These are phyloP conservation scores for Macrophya annulata DNA, from an alignment of 2,888 invertebrate species.

Conservation along the genomic window DNA sequence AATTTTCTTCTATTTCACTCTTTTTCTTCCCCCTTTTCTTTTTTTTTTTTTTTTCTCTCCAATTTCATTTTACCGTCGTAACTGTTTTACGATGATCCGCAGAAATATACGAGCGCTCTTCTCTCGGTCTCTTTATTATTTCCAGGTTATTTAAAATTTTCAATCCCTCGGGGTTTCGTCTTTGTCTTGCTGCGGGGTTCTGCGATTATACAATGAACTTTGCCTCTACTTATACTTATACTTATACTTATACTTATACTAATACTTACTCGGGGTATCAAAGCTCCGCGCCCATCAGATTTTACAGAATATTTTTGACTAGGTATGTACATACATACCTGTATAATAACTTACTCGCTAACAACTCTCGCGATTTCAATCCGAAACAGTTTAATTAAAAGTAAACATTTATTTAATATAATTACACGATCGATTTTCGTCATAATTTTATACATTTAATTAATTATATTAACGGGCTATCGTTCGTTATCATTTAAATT, in stretches of 20 bases:
- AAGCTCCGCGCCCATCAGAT: background rate
- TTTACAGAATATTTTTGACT: background rate
- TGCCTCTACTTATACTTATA: background rate
- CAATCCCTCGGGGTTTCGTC: conserved; percentile 37
- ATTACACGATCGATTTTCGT: background rate
- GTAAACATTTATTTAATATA: conserved; percentile 32
- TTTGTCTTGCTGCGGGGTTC: conserved; percentile 24
- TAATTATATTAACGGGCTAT: background rate
- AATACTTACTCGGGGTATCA: background rate
- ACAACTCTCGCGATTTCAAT: background rate
- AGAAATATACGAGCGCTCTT: conserved; percentile 26
- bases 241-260: background rate
- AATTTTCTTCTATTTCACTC: background rate
- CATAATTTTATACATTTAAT: background rate
- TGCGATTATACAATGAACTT: background rate
- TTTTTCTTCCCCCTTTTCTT: conserved; percentile 22
- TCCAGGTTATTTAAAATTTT: conserved; percentile 48
- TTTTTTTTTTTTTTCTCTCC: background rate
- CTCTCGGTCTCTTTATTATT: conserved; percentile 41
- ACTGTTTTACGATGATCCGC: conserved; percentile 46
- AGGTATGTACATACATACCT: too few species aligned
- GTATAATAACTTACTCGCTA: background rate
- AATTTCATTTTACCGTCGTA: conserved; percentile 43
- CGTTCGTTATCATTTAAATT: background rate
- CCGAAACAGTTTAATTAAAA: conserved; percentile 12